Base-by-base conservation (phyloP, 1,140 invertebrate genomes). In the Apis laboriosa region DNA sequence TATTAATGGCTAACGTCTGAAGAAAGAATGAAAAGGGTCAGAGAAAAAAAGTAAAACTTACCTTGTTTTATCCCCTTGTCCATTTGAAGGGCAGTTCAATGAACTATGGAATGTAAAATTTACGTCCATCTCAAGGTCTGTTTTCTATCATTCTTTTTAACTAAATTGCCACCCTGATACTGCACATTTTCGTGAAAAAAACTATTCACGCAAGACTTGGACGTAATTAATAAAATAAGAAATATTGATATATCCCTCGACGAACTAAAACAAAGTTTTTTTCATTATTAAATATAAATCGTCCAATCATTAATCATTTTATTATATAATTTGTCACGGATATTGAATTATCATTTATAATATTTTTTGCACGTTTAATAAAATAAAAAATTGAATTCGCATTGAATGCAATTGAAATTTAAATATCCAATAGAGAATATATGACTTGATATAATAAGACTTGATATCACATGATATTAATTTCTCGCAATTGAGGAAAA, bases 71-170 rank as follows among this genome's bases (percentile, higher is more conserved):
- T 88, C 77, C 63, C n/a, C 75, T 73, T 51, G 21, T 75, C 80
- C 81, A 67, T 74, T 87, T 85, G 68, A 60, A 55, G 80, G 11
- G 63, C 67, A 75, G 86, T 87, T 87, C 87, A 63, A 73, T 81
- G 86, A 88, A 84, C 86, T 68, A 76, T 12, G 56, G 63, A 79
- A 74, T 71, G 85, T 55, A 21, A 87, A 82, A 67, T 70, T 85
- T 84, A 79, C 63, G 77, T 77, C 60, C 73, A 79, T 77, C 76
- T 76, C 78, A 81, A 87, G 86, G 86, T 81, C 68, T 72, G 53
- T 60, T 56, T 66, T 24, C 63, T 72, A 64, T 77, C 34, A 15
- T 53, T 71, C 67, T 21, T 86, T 80, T 87, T 84, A 75, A 11
- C 49, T 12, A 8, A 17, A 80, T 21, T 17, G 1, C 43, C 8